These are phyloP conservation scores for Oenanthe melanoleuca DNA, from an alignment of 2,113 vertebrate genomes.

Conservation along the genomic window DNA sequence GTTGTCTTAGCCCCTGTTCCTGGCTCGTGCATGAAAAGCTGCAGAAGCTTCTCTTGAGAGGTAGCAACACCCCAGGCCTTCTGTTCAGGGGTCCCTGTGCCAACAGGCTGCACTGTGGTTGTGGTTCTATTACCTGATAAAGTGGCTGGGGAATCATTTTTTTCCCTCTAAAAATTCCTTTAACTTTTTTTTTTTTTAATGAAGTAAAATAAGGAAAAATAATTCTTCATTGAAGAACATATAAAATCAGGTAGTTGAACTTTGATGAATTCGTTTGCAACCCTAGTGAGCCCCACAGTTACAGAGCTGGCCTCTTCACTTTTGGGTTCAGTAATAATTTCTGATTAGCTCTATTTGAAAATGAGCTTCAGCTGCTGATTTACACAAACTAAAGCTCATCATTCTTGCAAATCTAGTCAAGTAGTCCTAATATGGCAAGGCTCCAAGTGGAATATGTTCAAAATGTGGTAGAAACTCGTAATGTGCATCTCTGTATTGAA, in stretches of 20 bases:
- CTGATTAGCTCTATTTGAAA: slow-evolving; percentile 13
- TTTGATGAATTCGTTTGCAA: neutral
- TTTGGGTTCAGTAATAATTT: neutral
- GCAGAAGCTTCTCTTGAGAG: neutral
- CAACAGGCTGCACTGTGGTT: neutral
- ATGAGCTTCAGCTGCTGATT: slow-evolving; percentile 10
- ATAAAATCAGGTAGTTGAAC: neutral
- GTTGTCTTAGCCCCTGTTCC: neutral
- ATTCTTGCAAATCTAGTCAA: slow-evolving; percentile 14
- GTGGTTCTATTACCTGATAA: neutral
- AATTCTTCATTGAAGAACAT: neutral
- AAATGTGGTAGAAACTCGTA: neutral
- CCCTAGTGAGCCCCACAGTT: neutral
- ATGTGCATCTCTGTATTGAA: neutral
- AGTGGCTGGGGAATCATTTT: neutral
- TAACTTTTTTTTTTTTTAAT: neutral
- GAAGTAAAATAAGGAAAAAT: neutral
- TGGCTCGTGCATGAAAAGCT: neutral
- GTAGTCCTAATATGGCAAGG: neutral
- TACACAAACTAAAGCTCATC: neutral
- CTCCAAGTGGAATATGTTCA: neutral
- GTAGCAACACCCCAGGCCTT: neutral
- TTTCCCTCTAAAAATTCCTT: neutral
- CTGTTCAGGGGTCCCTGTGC: neutral
- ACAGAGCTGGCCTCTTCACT: neutral